phyloP scores from a whole-genome alignment of 1,140 invertebrate species.

The Philaenus spumarius region DNA sequence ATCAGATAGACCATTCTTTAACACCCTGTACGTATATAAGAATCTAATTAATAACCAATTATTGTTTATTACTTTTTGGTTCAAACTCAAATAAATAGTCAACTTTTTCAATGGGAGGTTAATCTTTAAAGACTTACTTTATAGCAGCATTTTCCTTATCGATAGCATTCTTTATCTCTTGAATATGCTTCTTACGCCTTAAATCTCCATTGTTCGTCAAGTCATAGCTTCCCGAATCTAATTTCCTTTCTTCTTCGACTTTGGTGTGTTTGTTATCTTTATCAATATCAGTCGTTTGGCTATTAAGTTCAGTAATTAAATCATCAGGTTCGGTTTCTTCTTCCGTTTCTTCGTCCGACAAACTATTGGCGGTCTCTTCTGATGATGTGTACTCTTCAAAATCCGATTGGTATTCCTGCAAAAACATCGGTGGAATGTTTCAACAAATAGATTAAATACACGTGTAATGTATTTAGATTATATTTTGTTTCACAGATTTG shows the following conservation, averaged over 20 bases:
- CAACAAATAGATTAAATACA: no score
- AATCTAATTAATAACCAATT: no score
- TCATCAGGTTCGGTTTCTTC: conserved; percentile 7
- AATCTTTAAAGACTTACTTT: background rate
- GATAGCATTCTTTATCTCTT: conserved; percentile 17
- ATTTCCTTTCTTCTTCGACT: conserved; percentile 53
- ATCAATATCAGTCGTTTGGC: background rate
- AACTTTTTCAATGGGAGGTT: no score
- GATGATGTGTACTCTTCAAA: conserved; percentile 46
- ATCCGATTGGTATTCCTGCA: conserved; percentile 48
- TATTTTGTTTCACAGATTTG: no score
- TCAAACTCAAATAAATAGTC: no score
- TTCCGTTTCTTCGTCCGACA: background rate
- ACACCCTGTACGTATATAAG: no score
- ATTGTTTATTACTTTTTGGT: no score
- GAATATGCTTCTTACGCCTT: conserved; percentile 31
- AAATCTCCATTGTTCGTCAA: conserved; percentile 35
- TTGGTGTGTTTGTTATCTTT: conserved; percentile 25
- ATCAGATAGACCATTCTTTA: no score
- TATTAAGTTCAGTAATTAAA: background rate
- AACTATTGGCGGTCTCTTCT: conserved; percentile 27
- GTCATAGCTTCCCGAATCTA: conserved; percentile 62
- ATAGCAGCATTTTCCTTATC: conserved; percentile 18
- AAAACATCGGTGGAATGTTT: no score
- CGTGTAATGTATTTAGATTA: no score